These are phyloP conservation scores for Bradypodion pumilum DNA, from an alignment of 2,797 vertebrate species.

Conservation along the genomic window DNA sequence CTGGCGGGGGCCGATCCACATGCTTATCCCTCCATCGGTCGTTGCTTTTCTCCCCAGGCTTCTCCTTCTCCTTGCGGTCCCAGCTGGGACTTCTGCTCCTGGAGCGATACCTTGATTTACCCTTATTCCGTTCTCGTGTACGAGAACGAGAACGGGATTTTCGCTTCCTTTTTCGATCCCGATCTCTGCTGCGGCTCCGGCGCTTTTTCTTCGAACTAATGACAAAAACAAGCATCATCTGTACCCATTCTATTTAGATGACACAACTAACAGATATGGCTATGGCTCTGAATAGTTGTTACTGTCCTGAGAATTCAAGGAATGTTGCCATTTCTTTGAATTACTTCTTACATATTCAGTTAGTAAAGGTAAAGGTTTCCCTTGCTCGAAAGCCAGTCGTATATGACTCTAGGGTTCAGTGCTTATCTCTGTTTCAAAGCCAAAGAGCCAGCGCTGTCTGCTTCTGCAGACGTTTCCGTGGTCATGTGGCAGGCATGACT, in stretches of 20 bases:
- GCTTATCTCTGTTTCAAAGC: no score
- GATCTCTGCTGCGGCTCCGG: conserved; percentile 79
- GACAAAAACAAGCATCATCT: background rate
- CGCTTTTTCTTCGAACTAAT: conserved; percentile 81
- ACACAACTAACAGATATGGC: background rate
- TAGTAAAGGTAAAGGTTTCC: no score
- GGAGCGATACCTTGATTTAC: conserved; percentile 83
- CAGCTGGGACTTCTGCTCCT: conserved; percentile 83
- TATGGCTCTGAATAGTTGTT: background rate
- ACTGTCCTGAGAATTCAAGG: no score
- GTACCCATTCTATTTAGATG: background rate
- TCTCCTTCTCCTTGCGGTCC: conserved; percentile 75
- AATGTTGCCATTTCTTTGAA: no score
- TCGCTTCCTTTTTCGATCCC: conserved; percentile 75
- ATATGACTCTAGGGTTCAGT: no score
- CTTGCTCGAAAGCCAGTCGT: no score
- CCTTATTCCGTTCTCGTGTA: conserved; percentile 79
- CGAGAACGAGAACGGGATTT: conserved; percentile 78
- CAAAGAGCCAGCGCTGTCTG: no score
- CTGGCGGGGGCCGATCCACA: conserved; percentile 91
- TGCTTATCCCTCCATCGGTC: conserved; percentile 96
- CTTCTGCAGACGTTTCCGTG: no score
- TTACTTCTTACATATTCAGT: no score
- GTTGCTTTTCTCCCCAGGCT: conserved; percentile 53
- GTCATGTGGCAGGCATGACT: no score